Conservation (phyloP, 2,113 vertebrate species). For the Gulo gulo region DNA sequence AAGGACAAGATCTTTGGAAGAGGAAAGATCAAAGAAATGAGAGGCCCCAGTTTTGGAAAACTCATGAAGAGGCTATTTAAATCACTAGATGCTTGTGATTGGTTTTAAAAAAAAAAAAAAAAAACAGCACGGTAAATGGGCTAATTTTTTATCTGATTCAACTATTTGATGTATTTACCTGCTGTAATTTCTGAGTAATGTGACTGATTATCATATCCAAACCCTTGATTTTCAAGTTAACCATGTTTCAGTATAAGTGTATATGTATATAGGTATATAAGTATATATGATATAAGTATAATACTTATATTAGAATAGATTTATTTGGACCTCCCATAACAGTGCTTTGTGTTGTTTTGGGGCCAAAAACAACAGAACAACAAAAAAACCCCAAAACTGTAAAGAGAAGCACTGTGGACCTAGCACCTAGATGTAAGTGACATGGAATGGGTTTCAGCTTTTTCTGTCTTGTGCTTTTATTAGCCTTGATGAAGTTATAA, state of each 20-base stretch:
- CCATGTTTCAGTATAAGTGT: neutral
- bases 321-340: neutral
- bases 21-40: constrained; percentile 21
- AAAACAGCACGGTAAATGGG: neutral
- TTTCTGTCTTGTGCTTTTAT: neutral
- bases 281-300: too few relatives aligned
- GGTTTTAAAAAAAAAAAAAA: neutral
- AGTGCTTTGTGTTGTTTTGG: too few relatives aligned
- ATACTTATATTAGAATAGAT: neutral
- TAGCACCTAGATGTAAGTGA: neutral
- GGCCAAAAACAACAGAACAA: too few relatives aligned
- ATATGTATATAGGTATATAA: too few relatives aligned
- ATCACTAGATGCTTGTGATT: neutral
- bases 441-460: neutral
- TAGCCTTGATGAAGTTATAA: neutral
- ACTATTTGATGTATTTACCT: neutral
- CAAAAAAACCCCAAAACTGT: neutral
- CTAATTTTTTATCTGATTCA: constrained; percentile 23
- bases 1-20: neutral
- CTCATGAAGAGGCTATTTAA: neutral
- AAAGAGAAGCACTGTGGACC: neutral
- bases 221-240: neutral
- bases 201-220: neutral
- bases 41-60: neutral
- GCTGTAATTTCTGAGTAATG: neutral